Base-by-base conservation (phyloP, 2,113 vertebrate genomes). In the Pithys albifrons region DNA sequence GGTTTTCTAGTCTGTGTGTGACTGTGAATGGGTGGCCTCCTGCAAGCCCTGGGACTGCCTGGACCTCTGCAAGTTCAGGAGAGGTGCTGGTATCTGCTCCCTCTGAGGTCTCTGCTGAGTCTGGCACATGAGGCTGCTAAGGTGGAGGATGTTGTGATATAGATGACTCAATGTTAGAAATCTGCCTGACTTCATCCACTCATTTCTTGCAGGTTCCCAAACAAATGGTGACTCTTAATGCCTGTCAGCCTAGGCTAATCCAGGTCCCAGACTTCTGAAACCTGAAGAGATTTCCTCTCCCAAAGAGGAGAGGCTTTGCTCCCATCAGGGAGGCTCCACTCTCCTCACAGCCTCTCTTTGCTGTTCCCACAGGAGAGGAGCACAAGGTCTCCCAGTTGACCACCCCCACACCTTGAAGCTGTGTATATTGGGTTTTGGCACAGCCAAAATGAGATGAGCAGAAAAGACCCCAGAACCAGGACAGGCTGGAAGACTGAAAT, bases 141-240 rank as follows among this genome's bases (percentile, higher is more conserved):
- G 73, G 88, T 93, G 78, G 71, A 85, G 37, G 41, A 75, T 81
- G 65, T 57, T 84, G 67, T 2, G 15, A 7, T 69, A 78, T 6
- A 35, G 83, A 75, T 85, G 77, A 95, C 54, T 93, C 81, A 91
- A 35, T 72, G 49, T 78, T 79, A 89, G 85, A 85, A 90, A 70
- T 71, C 54, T 79, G 49, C 74, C 74, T 67, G 54, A 62, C 37
- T 89, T 91, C 59, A 90, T 82, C 64, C 74, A 79, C 89, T 51
- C 20, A 25, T 43, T 78, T 49, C 41, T 82, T 5, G 4, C 6
- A 14, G 74, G n/a, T 72, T 93, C 84, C 73, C 77, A 96, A 93
- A 85, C 45, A 93, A 76, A 59, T 5, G 43, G 73, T n/a, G 45
- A 79, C 51, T 87, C 58, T 25, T 29, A n/a, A 54, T 0, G 10